Evolutionary conservation across 2,797 vertebrate species (phyloP).

Genomic region (Serranus cabrilla): DNA sequence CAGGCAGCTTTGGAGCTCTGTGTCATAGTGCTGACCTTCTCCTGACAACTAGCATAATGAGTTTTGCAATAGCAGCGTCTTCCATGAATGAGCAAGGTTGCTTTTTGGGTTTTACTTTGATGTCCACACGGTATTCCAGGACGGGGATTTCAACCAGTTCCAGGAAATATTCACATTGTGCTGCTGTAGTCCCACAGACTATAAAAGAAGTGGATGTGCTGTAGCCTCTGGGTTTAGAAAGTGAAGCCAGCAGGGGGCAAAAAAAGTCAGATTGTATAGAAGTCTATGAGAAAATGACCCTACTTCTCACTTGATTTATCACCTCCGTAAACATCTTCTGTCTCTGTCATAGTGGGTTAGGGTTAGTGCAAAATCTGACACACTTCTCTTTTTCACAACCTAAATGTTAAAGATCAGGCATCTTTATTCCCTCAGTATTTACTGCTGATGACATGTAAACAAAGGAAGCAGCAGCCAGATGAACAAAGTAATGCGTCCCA

Average conservation of each 20-base stretch:
- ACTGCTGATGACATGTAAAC: constrained; percentile 12
- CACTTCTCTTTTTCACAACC: neutral
- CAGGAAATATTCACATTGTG: constrained; percentile 16
- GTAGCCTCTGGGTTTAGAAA: too few species aligned
- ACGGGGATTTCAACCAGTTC: constrained; percentile 16
- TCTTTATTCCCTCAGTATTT: constrained; percentile 2
- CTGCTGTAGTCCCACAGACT: neutral
- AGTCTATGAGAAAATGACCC: too few species aligned
- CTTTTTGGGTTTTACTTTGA: constrained; percentile 59
- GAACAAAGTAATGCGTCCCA: constrained; percentile 11
- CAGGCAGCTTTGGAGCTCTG: constrained; percentile 71
- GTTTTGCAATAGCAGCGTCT: constrained; percentile 68
- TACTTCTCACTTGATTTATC: too few species aligned
- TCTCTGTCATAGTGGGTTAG: too few species aligned
- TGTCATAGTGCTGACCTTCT: constrained; percentile 80
- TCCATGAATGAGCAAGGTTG: constrained; percentile 66
- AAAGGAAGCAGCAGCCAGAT: constrained; percentile 19
- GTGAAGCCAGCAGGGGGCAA: too few species aligned
- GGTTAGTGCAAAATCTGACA: too few species aligned
- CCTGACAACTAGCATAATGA: constrained; percentile 80
- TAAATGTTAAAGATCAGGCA: constrained; percentile 3
- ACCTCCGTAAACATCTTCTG: too few species aligned
- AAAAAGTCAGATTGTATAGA: too few species aligned
- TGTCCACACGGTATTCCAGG: constrained; percentile 24
- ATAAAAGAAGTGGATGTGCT: too few species aligned